phyloP scores from a whole-genome alignment of 2,888 invertebrate species.

The Lepidonotus clava region DNA sequence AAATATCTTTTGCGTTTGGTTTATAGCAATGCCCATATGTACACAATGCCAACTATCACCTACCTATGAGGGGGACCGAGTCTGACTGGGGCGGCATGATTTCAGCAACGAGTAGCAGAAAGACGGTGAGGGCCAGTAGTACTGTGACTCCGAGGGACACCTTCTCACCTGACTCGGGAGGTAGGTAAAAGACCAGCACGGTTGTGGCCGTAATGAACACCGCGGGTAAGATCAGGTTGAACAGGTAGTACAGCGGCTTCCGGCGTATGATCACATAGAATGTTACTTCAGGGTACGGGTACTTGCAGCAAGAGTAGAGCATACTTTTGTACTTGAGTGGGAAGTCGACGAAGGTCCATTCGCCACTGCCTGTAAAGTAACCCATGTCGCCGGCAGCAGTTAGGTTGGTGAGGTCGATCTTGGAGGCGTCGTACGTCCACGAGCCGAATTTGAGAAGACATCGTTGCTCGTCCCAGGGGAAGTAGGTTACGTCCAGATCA shows the following conservation, averaged over 20 bases:
- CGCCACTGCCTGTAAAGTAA: slow-evolving; percentile 51
- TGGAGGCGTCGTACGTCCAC: slow-evolving; percentile 83
- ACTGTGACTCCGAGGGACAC: slow-evolving; percentile 57
- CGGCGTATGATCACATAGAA: slow-evolving; percentile 54
- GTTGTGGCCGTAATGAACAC: slow-evolving; percentile 56
- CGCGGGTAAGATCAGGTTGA: slow-evolving; percentile 56
- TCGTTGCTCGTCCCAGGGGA: slow-evolving; percentile 54
- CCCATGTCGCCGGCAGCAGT: slow-evolving; percentile 17
- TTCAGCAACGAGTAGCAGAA: slow-evolving; percentile 60
- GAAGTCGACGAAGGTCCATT: slow-evolving; percentile 48
- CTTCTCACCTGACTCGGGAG: slow-evolving; percentile 56
- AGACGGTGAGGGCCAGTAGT: slow-evolving; percentile 58
- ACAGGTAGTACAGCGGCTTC: slow-evolving; percentile 57
- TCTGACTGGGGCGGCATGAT: slow-evolving; percentile 60
- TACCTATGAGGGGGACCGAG: slow-evolving; percentile 58
- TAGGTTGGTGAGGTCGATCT: slow-evolving; percentile 70
- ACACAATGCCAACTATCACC: no score
- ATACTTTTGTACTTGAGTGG: not conserved
- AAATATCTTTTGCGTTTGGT: no score
- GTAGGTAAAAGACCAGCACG: slow-evolving; percentile 56
- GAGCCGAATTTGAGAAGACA: slow-evolving; percentile 56
- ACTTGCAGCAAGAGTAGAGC: slow-evolving; percentile 50
- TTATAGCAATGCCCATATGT: no score
- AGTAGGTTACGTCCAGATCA: slow-evolving; percentile 12
- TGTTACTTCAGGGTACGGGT: slow-evolving; percentile 50